Percentiles rank a stretch among this genome's conserved stretches.
phyloP scores from a whole-genome alignment of 2,113 vertebrate genomes.

The Rhinogobius similis region DNA sequence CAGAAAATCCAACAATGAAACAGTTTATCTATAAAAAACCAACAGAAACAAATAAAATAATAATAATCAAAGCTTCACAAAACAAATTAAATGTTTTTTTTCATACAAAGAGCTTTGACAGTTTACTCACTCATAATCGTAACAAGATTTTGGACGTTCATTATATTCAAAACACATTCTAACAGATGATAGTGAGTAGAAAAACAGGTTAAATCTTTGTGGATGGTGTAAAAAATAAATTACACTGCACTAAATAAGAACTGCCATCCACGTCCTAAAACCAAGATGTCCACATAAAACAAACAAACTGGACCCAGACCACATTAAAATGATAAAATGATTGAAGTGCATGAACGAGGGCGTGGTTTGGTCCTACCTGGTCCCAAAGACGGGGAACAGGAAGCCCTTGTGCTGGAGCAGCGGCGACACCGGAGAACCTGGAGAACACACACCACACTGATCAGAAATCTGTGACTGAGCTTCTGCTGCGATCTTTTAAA shows the following conservation, averaged over 20 bases:
- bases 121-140: background rate
- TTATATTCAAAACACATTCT: background rate
- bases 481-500: too few relatives aligned
- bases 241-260: conserved; percentile 12
- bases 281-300: conserved; percentile 4
- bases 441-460: conserved; percentile 8
- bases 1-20: too few relatives aligned
- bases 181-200: background rate
- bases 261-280: background rate
- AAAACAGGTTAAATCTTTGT: background rate
- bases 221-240: conserved; percentile 15
- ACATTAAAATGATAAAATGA: conserved; percentile 20
- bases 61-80: too few relatives aligned
- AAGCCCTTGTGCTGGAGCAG: conserved; percentile 14
- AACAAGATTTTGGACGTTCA: conserved; percentile 14
- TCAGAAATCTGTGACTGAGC: too few relatives aligned
- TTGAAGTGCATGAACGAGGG: too few relatives aligned
- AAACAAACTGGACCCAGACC: background rate
- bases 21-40: too few relatives aligned
- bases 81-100: conserved; percentile 30
- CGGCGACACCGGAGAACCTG: conserved; percentile 37
- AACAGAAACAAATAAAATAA: too few relatives aligned
- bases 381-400: conserved; percentile 56
- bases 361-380: conserved; percentile 27
- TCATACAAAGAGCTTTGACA: background rate